Evolutionary conservation across 1,140 invertebrate genomes (phyloP), one percentile per base, ranked within the genome.

Genomic region (Pachyrhynchus sulphureomaculatus): DNA sequence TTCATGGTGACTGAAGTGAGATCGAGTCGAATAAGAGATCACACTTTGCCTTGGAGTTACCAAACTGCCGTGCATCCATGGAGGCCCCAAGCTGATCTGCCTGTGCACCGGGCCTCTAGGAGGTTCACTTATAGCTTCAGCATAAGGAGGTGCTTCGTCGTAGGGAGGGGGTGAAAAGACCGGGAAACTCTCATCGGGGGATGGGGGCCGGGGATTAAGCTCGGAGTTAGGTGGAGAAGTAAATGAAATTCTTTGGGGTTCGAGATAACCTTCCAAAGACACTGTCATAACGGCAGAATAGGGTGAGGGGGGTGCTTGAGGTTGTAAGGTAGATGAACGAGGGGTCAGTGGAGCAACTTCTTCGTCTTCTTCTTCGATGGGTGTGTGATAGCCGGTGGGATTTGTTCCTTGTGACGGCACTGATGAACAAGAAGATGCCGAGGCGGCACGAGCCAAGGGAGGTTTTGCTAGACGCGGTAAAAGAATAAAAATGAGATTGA

Each of bases 241-340:
- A 72, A 89, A 89, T 1, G 88, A 90, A 54, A 90, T 86, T 20
- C 88, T 79, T 4, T 85, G 82, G 0, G 89, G 89, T 62, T 95
- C 92, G 37, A 94, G 79, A 71, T 93, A 95, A 2, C 87, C 90
- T 53, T 94, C 92, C 2, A 93, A 82, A 2, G 90, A 90, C 10
- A 88, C 84, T 0, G 91, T 91, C 79, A 91, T 85, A 1, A 90
- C 82, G 0, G 92, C 91, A 1, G 91, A 93, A 66, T 88, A 91
- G 0, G 91, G 91, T 0, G 92, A 91, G 0, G 89, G 88, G 12
- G 70, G 68, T 17, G 64, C 72, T 67, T 72, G 75, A 26, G 71
- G 68, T 63, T 71, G 69, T 20, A 73, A 44, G 18, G 81, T 71
- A 1, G 82, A 83, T 6, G 78, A 78, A 2, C 79, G 76, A 0